Base-by-base conservation (phyloP, 2,888 invertebrate genomes). In the Pyrgus malvae region DNA sequence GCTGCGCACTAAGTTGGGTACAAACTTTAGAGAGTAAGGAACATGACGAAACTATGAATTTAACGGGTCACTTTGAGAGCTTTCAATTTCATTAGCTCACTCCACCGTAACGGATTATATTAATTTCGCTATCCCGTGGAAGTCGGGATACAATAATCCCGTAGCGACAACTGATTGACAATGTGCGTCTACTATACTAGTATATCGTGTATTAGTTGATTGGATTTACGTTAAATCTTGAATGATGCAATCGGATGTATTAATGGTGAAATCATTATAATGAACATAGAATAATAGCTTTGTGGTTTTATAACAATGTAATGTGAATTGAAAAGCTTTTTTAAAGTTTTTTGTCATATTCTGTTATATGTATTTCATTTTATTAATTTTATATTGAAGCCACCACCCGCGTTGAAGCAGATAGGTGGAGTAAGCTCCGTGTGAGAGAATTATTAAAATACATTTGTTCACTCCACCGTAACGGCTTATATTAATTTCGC, bases 31-130 rank as follows among this genome's bases (percentile, higher is more conserved):
- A 17, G 48, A 9, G 6, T 11, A 9, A 48, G 17, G 7, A 38
- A 25, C 6, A 38, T 14, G 17, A 11, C 12, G 35, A 35, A 19
- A 19, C 37, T 37, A 51, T 51, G 27, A 51, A 44, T 37, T 51
- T 51, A 51, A 37, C 51, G 19, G 45, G 37, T 37, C 37, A 21
- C 45, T 37, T 29, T 25, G 7, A 38, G 21, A 38, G 53, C 37
- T 53, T 38, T 45, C 38, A 53, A 53, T 53, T 45, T 53, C 37
- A 53, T 53, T 45, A 45, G 38, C 8, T 16, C 23, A 8, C 8
- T 45, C 29, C 16, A 31, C 53, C 38, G 45, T 53, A 37, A 8
- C 29, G 37, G 38, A 53, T 45, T 53, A 23, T 45, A 51, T 44
- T 21, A 44, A 37, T 44, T 27, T 29, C 27, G 14, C 37, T 29